phyloP scores from a whole-genome alignment of 1,140 invertebrate species.

The Tetranychus cinnabarinus region DNA sequence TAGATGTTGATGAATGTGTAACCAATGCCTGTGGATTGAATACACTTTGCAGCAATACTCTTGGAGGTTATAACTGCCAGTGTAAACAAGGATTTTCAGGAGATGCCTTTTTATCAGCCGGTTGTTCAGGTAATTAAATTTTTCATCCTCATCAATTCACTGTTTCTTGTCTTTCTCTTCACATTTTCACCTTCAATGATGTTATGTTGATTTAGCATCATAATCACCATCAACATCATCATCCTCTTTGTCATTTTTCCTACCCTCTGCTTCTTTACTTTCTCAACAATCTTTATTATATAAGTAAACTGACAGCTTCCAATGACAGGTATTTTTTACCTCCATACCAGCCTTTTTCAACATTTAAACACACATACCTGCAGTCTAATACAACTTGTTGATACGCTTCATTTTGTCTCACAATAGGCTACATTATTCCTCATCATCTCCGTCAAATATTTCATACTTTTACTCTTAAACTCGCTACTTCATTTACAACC shows the following conservation, averaged over 20 bases:
- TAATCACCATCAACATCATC: too few species aligned
- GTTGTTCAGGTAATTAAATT: not conserved
- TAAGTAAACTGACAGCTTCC: not conserved
- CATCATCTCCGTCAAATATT: too few species aligned
- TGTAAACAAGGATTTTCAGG: constrained; percentile 54
- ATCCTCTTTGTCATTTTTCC: too few species aligned
- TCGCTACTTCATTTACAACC: not conserved
- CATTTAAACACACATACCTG: not conserved
- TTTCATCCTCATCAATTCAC: not conserved
- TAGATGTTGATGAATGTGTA: constrained; percentile 58
- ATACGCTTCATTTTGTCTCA: not conserved
- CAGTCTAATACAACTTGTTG: not conserved
- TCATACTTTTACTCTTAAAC: not conserved
- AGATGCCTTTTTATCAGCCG: constrained; percentile 32
- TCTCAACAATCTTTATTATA: too few species aligned
- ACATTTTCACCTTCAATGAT: not conserved
- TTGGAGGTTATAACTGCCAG: constrained; percentile 49
- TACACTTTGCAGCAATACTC: constrained; percentile 48
- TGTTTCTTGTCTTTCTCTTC: too few species aligned
- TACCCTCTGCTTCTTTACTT: too few species aligned
- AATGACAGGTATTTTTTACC: too few species aligned
- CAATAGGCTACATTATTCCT: not conserved
- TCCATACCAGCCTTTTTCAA: too few species aligned
- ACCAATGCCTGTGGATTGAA: constrained; percentile 39
- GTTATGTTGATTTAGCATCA: too few species aligned